A percentile compares a stretch with the other conserved stretches of the same genome.
These are phyloP conservation scores for Epistrophe grossulariae DNA, from an alignment of 2,888 invertebrate genomes.

Conservation along the genomic window DNA sequence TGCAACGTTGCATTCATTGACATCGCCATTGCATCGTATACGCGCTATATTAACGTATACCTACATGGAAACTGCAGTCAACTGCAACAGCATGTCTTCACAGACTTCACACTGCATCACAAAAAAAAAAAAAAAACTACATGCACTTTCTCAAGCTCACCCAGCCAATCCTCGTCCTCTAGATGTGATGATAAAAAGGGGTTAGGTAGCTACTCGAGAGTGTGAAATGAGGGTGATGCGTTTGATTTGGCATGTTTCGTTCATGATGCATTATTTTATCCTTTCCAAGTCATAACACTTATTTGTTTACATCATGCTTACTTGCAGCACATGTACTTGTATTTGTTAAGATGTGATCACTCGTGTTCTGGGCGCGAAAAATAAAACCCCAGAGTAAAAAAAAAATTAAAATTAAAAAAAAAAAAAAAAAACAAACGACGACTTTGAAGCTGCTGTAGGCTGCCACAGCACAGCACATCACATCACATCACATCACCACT, in stretches of 20 bases:
- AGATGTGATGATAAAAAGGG: slow-evolving; percentile 53
- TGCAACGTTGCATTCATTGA: slow-evolving; percentile 37
- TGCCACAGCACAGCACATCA: not conserved
- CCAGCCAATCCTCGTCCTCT: slow-evolving; percentile 48
- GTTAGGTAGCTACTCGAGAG: slow-evolving; percentile 70
- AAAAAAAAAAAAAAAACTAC: slow-evolving; percentile 48
- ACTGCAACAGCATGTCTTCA: slow-evolving; percentile 42
- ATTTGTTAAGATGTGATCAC: slow-evolving; percentile 74
- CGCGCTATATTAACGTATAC: slow-evolving; percentile 32
- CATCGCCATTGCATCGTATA: slow-evolving; percentile 25
- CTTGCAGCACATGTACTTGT: slow-evolving; percentile 72
- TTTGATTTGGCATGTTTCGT: slow-evolving; percentile 72
- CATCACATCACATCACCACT: not conserved
- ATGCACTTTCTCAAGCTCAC: slow-evolving; percentile 44
- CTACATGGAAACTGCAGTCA: slow-evolving; percentile 66
- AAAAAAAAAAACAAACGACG: slow-evolving; percentile 46
- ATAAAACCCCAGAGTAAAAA: slow-evolving; percentile 33
- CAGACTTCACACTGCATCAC: slow-evolving; percentile 31
- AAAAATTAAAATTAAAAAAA: slow-evolving; percentile 38
- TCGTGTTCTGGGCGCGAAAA: slow-evolving; percentile 56
- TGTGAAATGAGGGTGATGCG: slow-evolving; percentile 73
- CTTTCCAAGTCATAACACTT: slow-evolving; percentile 61
- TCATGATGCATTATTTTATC: slow-evolving; percentile 69
- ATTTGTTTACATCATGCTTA: slow-evolving; percentile 75
- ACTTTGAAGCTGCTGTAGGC: slow-evolving; percentile 65